A percentile compares a stretch with the other conserved stretches of the same genome.
Conservation (phyloP, 35 echinoderm and acorn worm genomes). For the Apostichopus californicus region DNA sequence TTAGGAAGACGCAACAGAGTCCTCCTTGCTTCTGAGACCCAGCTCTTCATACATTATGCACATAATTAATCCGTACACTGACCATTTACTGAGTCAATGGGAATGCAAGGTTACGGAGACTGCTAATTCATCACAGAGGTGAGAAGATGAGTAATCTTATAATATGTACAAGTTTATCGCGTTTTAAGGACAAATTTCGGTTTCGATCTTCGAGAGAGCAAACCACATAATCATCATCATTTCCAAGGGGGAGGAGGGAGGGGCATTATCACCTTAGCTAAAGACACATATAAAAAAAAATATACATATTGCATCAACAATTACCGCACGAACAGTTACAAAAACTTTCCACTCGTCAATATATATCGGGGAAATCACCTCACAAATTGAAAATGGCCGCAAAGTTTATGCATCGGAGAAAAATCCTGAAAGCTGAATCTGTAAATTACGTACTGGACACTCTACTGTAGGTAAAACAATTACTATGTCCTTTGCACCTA, state of each 20-base stretch:
- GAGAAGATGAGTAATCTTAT: not conserved
- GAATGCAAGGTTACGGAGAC: not conserved
- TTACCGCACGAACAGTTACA: too few species aligned
- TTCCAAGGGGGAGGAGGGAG: not conserved
- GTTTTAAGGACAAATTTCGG: not conserved
- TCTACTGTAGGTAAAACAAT: too few species aligned
- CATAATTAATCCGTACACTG: constrained; percentile 23
- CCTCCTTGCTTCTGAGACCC: not conserved
- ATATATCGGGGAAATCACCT: too few species aligned
- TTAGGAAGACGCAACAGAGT: not conserved
- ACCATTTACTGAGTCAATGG: not conserved
- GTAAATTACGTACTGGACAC: too few species aligned
- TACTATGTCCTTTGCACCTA: too few species aligned
- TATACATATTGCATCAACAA: too few species aligned
- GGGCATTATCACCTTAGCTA: not conserved
- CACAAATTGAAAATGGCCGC: too few species aligned
- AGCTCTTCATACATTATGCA: constrained; percentile 31
- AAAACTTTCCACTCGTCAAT: too few species aligned
- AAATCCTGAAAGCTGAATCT: too few species aligned
- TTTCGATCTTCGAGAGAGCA: not conserved
- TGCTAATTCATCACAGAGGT: not conserved
- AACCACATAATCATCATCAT: not conserved
- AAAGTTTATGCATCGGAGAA: too few species aligned
- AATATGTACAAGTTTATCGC: not conserved
- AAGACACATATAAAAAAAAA: too few species aligned